Base-by-base conservation (phyloP, 2,113 vertebrate genomes). In the Marmota flaviventris region DNA sequence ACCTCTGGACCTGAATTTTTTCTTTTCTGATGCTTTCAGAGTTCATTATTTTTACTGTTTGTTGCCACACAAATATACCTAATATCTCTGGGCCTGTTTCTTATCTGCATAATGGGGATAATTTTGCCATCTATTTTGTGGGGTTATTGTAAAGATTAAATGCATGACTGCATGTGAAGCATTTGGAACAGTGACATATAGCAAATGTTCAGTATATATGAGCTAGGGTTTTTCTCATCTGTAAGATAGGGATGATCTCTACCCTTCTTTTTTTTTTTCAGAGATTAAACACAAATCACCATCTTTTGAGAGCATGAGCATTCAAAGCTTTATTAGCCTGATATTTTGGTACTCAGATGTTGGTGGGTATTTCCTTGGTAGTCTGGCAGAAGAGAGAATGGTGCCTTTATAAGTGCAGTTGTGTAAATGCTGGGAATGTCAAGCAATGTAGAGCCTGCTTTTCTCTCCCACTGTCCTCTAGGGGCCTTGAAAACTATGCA, bases 281-380 rank as follows among this genome's bases (percentile, higher is more conserved):
- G 37, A 76, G 39, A 53, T 32, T 85, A 76, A 87, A 10, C 37
- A 25, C 56, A 77, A 79, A 63, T 69, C 69, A 87, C 25, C 17
- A 48, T 56, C 9, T 48, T 81, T 91, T 24, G 72, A 89, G 93
- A 89, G 34, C 75, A 61, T 27, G 17, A 37, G 48, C 17, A 48
- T 82, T 93, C 22, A 42, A 67, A 93, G 73, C 8, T 37, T 92
- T 90, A 56, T 90, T 86, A 37, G 16, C 20, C 13, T 16, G 4
- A 84, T 85, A n/a, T 89, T 89, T 89, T 10, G 72, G 78, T 70
- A 42, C 85, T 82, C 29, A 92, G 45, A 85, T 96, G 75, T 48
- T 78, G 17, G 45, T 90, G 70, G 63, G 0, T 34, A 27, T 61
- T 86, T 92, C 56, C 58, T 83, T 87, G 24, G 56, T 12, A 25